Evolutionary conservation across 2,797 vertebrate species (phyloP), one percentile per base, ranked within the genome.

Genomic region (Argyrosomus regius): DNA sequence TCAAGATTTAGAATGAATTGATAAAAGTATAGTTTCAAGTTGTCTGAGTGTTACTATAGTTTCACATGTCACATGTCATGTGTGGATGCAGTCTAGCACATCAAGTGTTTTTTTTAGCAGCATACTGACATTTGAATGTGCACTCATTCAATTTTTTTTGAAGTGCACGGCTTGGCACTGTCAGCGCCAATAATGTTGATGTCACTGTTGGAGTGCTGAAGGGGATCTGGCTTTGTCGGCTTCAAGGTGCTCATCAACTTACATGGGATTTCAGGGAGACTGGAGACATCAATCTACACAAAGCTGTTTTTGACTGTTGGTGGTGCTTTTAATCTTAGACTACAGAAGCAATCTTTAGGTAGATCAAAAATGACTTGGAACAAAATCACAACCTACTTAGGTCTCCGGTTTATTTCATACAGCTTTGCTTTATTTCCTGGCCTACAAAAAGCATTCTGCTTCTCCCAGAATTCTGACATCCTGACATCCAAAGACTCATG

Each of bases 161-260:
- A 58, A 22, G 43, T 1, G 26, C 46, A 41, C 0, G 3, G 26
- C 46, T 10, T 49, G 72, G 81, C 60, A 35, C 52, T 46, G 66
- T 77, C 83, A 59, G 39, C 11, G 4, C 17, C 24, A 62, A 79
- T 84, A 72, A 68, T 6, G 64, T 45, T 77, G 75, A 75, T 69
- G 49, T 43, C 57, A 41, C 75, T 72, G 78, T 65, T 63, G 75
- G 64, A 84, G 67, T 11, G 50, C 78, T 69, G 72, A 73, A 35
- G 35, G 71, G 52, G 56, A 61, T 65, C 69, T 58, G 80, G 75
- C 78, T 63, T 59, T 57, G 57, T 64, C 41, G 6, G 72, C 35
- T 1, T 17, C 63, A 66, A 53, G 72, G 71, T 80, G 75, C 54
- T 83, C 78, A 53, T 86, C 74, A 66, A 13, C 9, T 1, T 24